Evolutionary conservation across 2,113 vertebrate genomes (phyloP).

Genomic region (Pseudorhombus dupliciocellatus): DNA sequence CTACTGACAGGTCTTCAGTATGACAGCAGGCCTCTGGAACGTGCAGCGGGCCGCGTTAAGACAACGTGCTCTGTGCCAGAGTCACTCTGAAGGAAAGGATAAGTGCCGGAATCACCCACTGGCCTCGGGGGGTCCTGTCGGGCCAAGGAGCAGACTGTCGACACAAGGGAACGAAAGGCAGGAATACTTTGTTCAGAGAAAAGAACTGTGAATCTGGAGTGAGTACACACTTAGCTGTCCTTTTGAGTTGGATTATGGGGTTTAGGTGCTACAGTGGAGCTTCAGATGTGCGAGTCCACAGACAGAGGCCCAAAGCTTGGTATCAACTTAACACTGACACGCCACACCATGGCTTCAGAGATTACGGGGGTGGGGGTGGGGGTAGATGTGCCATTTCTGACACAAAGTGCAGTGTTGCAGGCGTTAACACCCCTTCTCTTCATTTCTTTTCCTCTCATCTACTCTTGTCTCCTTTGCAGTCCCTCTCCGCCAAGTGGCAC

Average conservation of each 20-base stretch:
- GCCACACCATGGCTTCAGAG: slow-evolving; percentile 58
- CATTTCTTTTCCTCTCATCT: slow-evolving; percentile 60
- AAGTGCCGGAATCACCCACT: slow-evolving; percentile 52
- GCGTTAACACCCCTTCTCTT: slow-evolving; percentile 57
- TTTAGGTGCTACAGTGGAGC: slow-evolving; percentile 62
- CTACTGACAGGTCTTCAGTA: slow-evolving; percentile 19
- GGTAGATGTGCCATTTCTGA: slow-evolving; percentile 61
- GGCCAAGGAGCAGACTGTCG: slow-evolving; percentile 32
- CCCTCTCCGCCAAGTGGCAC: slow-evolving; percentile 58
- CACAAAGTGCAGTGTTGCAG: slow-evolving; percentile 69
- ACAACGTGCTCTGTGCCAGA: slow-evolving; percentile 32
- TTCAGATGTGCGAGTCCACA: slow-evolving; percentile 55
- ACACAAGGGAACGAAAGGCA: slow-evolving; percentile 35
- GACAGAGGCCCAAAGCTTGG: slow-evolving; percentile 61
- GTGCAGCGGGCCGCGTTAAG: slow-evolving; percentile 38
- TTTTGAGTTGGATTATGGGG: slow-evolving; percentile 62
- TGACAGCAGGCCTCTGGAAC: slow-evolving; percentile 28
- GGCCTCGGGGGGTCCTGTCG: slow-evolving; percentile 40
- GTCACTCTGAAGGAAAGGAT: slow-evolving; percentile 51
- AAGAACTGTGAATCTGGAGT: slow-evolving; percentile 55
- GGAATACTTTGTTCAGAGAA: slow-evolving; percentile 42
- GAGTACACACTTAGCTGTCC: slow-evolving; percentile 55
- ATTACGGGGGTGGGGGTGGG: slow-evolving; percentile 40
- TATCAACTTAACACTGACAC: slow-evolving; percentile 71
- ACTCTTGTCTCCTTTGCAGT: slow-evolving; percentile 54